Conservation (phyloP, 2,888 invertebrate species). For the Agrotis puta region DNA sequence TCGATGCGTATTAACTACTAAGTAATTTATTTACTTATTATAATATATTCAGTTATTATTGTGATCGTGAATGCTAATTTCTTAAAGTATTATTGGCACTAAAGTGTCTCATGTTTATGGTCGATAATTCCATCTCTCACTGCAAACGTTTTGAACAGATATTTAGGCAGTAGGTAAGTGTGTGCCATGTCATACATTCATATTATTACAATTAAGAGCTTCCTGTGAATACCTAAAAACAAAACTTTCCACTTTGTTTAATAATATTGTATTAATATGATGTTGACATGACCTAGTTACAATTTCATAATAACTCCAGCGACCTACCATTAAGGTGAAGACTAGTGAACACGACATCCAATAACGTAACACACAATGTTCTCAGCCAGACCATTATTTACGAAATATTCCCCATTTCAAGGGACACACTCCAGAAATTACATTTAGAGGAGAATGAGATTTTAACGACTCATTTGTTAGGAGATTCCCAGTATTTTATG, state of each 20-base stretch:
- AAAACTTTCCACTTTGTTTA: slow-evolving; percentile 39
- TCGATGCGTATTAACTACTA: slow-evolving; percentile 24
- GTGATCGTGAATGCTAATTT: slow-evolving; percentile 5
- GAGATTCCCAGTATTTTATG: slow-evolving; percentile 64
- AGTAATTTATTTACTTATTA: neutral
- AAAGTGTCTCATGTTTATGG: neutral
- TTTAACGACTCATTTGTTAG: slow-evolving; percentile 77
- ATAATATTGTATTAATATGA: slow-evolving; percentile 45
- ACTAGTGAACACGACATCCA: slow-evolving; percentile 41
- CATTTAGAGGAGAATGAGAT: slow-evolving; percentile 74
- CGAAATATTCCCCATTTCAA: slow-evolving; percentile 71
- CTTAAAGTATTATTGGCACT: neutral
- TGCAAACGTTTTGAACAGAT: neutral
- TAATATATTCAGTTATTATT: slow-evolving; percentile 8
- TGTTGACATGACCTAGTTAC: slow-evolving; percentile 34
- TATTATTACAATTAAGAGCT: slow-evolving; percentile 23
- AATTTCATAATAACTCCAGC: slow-evolving; percentile 41
- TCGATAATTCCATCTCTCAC: neutral
- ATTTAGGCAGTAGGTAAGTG: neutral
- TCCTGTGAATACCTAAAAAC: slow-evolving; percentile 18
- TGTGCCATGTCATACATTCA: slow-evolving; percentile 2
- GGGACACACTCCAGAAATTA: slow-evolving; percentile 72
- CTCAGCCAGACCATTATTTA: slow-evolving; percentile 68
- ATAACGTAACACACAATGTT: slow-evolving; percentile 42
- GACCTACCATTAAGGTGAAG: slow-evolving; percentile 33